A percentile compares a stretch with the other conserved stretches of the same genome.
Conservation (phyloP, 2,113 vertebrate genomes). For the Bolborhynchus lineola region DNA sequence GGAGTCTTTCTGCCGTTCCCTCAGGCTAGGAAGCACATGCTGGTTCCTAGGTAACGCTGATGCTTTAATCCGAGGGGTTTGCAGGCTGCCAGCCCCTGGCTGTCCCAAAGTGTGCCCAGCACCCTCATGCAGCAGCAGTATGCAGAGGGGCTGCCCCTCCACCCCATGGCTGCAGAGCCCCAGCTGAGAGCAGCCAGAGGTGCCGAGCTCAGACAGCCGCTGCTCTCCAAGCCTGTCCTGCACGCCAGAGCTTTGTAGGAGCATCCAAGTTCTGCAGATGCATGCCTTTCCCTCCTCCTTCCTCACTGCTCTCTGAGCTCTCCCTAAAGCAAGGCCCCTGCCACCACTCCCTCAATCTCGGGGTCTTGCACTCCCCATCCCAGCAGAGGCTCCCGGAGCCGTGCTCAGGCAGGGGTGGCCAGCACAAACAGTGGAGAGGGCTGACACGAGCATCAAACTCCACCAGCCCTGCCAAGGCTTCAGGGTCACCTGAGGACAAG, state of each 20-base stretch:
- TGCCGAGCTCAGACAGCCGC: accelerated
- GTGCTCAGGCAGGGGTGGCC: accelerated
- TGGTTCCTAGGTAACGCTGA: background rate
- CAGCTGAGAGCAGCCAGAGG: background rate
- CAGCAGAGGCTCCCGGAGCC: accelerated
- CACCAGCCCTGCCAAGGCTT: background rate
- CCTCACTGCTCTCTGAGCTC: background rate
- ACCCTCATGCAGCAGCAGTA: accelerated
- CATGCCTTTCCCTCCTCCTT: background rate
- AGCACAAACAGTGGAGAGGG: background rate
- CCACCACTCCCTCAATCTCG: background rate
- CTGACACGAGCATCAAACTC: background rate
- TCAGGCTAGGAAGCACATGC: background rate
- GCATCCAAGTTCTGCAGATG: background rate
- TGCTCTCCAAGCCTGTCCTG: background rate
- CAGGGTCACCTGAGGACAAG: background rate
- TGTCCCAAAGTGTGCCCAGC: background rate
- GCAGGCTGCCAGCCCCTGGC: background rate
- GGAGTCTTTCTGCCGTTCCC: background rate
- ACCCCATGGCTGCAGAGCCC: background rate
- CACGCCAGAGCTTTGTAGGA: background rate
- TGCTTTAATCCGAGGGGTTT: background rate
- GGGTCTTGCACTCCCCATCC: background rate
- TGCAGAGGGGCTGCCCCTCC: background rate
- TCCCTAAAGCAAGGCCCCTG: background rate